Percentiles rank a stretch among this genome's conserved stretches.
Conservation (phyloP, 2,888 invertebrate genomes). For the Cephus runcator region DNA sequence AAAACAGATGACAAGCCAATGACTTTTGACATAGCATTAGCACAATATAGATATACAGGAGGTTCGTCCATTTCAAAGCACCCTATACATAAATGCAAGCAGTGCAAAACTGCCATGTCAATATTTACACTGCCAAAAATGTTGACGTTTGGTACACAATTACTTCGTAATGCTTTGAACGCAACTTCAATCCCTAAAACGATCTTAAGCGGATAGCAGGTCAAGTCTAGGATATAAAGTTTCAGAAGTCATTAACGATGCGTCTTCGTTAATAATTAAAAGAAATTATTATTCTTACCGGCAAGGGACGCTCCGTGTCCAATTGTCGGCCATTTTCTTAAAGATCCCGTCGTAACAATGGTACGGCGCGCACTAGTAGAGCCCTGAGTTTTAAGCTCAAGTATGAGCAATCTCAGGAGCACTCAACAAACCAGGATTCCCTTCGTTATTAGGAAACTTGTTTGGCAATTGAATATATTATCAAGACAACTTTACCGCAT, state of each 20-base stretch:
- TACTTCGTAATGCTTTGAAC: neutral
- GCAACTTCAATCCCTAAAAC: neutral
- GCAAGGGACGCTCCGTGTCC: constrained; percentile 60
- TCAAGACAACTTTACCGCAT: neutral
- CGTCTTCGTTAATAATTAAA: neutral
- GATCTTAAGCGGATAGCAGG: neutral
- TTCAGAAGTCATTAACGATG: neutral
- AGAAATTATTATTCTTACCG: constrained; percentile 49
- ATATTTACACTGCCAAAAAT: constrained; percentile 16
- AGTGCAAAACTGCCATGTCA: neutral
- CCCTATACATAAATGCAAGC: neutral
- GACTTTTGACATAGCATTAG: neutral
- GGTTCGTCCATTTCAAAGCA: neutral
- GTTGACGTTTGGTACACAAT: constrained; percentile 20
- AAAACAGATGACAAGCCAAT: neutral
- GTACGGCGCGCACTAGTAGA: constrained; percentile 38
- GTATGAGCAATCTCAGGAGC: neutral
- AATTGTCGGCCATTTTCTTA: constrained; percentile 64
- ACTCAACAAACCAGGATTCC: neutral
- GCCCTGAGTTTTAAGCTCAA: neutral
- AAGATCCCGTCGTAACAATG: constrained; percentile 40
- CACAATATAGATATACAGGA: neutral
- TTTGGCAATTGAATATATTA: neutral
- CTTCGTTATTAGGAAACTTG: neutral
- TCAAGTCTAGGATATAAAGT: neutral